phyloP scores from a whole-genome alignment of 2,888 invertebrate genomes.

The Lasioglossum leucozonium region DNA sequence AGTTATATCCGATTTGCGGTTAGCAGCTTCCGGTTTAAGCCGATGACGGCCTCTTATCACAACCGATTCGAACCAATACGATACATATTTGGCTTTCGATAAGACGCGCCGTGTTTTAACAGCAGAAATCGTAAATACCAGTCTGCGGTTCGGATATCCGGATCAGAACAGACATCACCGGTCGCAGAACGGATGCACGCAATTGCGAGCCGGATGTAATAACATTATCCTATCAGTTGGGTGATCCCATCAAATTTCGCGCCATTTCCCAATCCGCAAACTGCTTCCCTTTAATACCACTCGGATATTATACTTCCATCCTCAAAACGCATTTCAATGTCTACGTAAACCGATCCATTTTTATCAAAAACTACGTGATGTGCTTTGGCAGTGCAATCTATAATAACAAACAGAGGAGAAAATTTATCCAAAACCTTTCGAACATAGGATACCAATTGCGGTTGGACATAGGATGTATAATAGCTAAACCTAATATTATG shows the following conservation, averaged over 20 bases:
- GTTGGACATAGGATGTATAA: too few species aligned
- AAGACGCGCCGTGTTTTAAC: not conserved
- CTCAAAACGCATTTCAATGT: not conserved
- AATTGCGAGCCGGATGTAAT: constrained; percentile 11
- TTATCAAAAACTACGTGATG: not conserved
- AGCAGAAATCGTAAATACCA: not conserved
- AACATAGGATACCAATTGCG: too few species aligned
- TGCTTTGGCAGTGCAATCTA: too few species aligned
- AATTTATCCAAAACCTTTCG: too few species aligned
- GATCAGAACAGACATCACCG: not conserved
- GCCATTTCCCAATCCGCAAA: not conserved
- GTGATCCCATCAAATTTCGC: not conserved
- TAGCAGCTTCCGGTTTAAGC: not conserved
- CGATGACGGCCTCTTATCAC: not conserved
- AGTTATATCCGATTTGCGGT: not conserved
- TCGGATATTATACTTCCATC: not conserved
- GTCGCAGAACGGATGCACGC: not conserved
- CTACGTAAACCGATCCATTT: not conserved
- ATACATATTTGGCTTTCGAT: not conserved
- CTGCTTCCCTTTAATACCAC: not conserved
- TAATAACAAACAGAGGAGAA: too few species aligned
- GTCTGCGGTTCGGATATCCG: not conserved
- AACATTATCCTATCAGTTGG: constrained; percentile 12
- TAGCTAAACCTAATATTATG: too few species aligned
- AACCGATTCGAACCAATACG: not conserved